A percentile compares a stretch with the other conserved stretches of the same genome.
Conservation (phyloP, 2,113 vertebrate species). For the Neotoma lepida region DNA sequence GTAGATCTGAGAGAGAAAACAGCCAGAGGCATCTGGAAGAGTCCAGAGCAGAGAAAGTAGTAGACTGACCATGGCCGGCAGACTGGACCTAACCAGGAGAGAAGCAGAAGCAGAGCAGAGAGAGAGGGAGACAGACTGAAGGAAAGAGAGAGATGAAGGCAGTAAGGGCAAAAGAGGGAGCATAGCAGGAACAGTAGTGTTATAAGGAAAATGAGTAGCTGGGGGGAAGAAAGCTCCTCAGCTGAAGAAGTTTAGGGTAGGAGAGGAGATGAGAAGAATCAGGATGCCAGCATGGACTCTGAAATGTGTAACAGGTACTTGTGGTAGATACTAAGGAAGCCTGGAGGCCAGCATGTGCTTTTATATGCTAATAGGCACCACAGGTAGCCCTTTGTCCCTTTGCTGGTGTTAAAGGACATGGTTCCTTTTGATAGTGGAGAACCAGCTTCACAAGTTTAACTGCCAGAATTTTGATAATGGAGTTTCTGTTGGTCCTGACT, state of each 20-base stretch:
- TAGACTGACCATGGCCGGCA: not conserved
- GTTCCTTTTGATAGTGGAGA: not conserved
- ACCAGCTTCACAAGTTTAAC: not conserved
- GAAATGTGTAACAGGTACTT: not conserved
- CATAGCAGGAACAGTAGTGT: not conserved
- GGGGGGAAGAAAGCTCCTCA: not conserved
- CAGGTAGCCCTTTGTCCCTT: not conserved
- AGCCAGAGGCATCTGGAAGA: not conserved
- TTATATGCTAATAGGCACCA: not conserved
- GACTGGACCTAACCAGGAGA: too few species aligned
- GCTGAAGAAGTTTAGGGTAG: not conserved
- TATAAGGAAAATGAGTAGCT: not conserved
- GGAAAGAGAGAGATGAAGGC: not conserved
- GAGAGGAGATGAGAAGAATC: not conserved
- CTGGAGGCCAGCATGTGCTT: not conserved
- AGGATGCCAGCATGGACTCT: not conserved
- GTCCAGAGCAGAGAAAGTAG: not conserved
- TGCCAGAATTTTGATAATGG: not conserved
- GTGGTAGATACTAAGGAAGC: not conserved
- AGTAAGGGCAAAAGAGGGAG: not conserved
- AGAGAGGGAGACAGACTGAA: not conserved
- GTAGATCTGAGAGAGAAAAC: not conserved
- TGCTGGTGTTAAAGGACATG: not conserved
- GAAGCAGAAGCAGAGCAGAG: not conserved
- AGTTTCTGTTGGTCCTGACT: not conserved